Percentiles rank a stretch among this genome's conserved stretches.
phyloP scores from a whole-genome alignment of 2,113 vertebrate species.

The Spilogale gracilis region DNA sequence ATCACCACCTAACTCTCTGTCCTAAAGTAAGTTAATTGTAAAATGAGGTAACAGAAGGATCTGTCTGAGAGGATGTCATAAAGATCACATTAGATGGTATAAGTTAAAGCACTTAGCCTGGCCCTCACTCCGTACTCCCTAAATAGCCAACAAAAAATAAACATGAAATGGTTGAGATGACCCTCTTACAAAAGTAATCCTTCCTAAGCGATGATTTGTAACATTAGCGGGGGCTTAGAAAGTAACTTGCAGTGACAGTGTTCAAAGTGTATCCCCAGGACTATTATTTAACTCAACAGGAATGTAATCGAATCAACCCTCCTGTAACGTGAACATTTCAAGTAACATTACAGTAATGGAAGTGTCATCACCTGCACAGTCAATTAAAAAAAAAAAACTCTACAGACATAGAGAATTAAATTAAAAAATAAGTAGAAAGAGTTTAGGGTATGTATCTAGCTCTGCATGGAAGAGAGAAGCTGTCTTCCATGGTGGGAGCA shows the following conservation, averaged over 20 bases:
- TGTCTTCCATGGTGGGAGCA: not conserved
- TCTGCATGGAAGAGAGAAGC: not conserved
- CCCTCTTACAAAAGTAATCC: not conserved
- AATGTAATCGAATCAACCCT: not conserved
- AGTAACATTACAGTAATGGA: not conserved
- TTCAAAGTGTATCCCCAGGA: not conserved
- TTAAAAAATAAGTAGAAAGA: not conserved
- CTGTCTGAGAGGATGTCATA: not conserved
- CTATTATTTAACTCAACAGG: not conserved
- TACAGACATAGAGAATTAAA: not conserved
- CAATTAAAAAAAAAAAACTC: not conserved
- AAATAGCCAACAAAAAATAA: slow-evolving; percentile 41
- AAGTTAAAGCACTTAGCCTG: not conserved
- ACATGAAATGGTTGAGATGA: slow-evolving; percentile 37
- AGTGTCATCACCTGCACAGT: not conserved
- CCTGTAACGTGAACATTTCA: slow-evolving; percentile 45
- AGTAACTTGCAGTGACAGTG: not conserved
- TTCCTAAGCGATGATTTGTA: slow-evolving; percentile 37
- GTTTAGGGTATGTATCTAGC: not conserved
- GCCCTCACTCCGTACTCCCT: not conserved
- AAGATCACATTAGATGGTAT: not conserved
- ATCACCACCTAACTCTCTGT: not conserved
- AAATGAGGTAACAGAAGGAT: slow-evolving; percentile 1
- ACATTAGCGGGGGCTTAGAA: not conserved
- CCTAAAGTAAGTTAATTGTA: slow-evolving; percentile 30